Evolutionary conservation across 1,140 invertebrate species (phyloP).

Genomic region (Zeugodacus cucurbitae): DNA sequence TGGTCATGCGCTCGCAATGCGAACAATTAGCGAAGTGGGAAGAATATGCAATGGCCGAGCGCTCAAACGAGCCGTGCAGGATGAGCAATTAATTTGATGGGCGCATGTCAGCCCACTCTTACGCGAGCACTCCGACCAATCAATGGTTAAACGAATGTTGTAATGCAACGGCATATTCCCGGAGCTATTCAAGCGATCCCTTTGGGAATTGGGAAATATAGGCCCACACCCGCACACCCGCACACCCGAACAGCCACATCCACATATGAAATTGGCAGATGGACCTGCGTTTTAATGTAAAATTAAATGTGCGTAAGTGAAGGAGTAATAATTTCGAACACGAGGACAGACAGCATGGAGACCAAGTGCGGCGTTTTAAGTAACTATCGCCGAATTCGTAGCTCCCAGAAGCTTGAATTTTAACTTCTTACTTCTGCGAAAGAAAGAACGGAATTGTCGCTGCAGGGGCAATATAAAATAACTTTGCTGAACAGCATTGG

Average conservation of each 20-base stretch:
- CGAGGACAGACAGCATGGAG: neutral
- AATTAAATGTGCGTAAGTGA: neutral
- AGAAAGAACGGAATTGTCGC: no score
- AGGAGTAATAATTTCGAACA: neutral
- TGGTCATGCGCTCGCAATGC: neutral
- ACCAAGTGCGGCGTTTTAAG: no score
- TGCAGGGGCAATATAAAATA: no score
- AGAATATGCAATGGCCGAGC: constrained; percentile 20
- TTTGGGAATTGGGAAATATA: neutral
- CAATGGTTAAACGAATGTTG: constrained; percentile 9
- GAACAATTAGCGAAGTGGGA: neutral
- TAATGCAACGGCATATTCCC: neutral
- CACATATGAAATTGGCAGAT: neutral
- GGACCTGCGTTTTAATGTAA: neutral
- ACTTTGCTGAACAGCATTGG: no score
- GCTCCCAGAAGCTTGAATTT: no score
- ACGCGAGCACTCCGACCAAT: neutral
- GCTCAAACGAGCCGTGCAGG: constrained; percentile 30
- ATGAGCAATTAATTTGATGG: constrained; percentile 40
- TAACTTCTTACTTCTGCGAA: no score
- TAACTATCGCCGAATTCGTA: no score
- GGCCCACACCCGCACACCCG: neutral
- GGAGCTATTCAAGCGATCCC: neutral
- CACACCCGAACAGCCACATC: neutral
- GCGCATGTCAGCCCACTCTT: neutral